Evolutionary conservation across 2,113 vertebrate species (phyloP).

Genomic region (Leptocoma aspasia): DNA sequence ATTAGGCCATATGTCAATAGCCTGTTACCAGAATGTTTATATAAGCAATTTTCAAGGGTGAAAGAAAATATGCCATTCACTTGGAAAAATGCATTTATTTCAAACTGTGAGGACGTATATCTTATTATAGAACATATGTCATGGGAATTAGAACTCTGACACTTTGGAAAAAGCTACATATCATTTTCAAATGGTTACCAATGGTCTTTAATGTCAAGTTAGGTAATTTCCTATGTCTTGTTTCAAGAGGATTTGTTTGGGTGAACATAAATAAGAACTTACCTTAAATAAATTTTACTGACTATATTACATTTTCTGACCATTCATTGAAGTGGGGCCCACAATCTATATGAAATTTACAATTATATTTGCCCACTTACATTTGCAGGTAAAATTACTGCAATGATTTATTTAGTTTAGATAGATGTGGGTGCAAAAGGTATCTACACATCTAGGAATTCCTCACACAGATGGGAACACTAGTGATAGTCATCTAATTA

Average conservation of each 20-base stretch:
- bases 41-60: slow-evolving; percentile 15
- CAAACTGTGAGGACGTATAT: not conserved
- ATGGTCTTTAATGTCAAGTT: not conserved
- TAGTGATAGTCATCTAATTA: not conserved
- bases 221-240: not conserved
- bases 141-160: not conserved
- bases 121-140: slow-evolving; percentile 30
- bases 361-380: not conserved
- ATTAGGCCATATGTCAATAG: slow-evolving; percentile 24
- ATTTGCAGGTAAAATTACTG: not conserved
- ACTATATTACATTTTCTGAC: not conserved
- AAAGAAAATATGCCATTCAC: slow-evolving; percentile 46
- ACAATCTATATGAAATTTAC: not conserved
- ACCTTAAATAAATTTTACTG: not conserved
- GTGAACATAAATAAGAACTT: not conserved
- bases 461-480: not conserved
- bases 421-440: not conserved
- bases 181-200: not conserved
- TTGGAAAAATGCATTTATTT: not conserved
- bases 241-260: not conserved
- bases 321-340: not conserved
- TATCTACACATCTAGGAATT: not conserved
- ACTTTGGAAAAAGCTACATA: not conserved
- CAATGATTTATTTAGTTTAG: not conserved
- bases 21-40: slow-evolving; percentile 39